Base-by-base conservation (phyloP, 2,888 invertebrate species). In the Philereme transversata region DNA sequence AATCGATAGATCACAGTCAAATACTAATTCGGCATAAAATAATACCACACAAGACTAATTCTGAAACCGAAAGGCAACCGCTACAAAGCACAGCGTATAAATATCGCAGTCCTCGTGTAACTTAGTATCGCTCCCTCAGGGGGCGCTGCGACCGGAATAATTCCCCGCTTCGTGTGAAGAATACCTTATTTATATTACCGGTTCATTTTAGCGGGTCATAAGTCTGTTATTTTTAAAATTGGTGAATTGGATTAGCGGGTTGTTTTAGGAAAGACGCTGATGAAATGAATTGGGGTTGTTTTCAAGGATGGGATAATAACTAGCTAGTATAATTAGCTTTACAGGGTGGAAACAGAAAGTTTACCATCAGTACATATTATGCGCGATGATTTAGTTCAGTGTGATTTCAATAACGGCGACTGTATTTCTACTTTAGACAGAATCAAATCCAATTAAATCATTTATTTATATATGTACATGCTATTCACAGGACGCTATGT, bases 61-160 rank as follows among this genome's bases (percentile, higher is more conserved):
- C 22, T 22, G 5, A 40, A 40, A 40, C 7, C 40, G 6, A 40
- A 40, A 40, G 46, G 9, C 48, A 40, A 50, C 10, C 49, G 33
- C 10, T 51, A 45, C 55, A 40, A 35, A 44, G 36, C 49, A 50
- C 51, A 57, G 52, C 38, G 52, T 57, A 62, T 57, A 62, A 62
- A 57, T 62, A 62, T 57, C 53, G 43, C 41, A 49, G 52, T 52
- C 38, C 58, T 53, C 45, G 57, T 54, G 51, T 53, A 55, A 63
- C 55, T 57, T 66, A 68, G 70, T 75, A 76, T 75, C 75, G 72
- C 69, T 70, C 71, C 72, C 69, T 59, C 65, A 60, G 77, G 71
- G 69, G 57, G 56, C 56, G 68, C 72, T 79, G 78, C 77, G 78
- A 77, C 74, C 75, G 71, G 78, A 80, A 78, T 78, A 78, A 73